These are phyloP conservation scores for Cataglyphis albicans DNA, from an alignment of 2,888 invertebrate species.

Conservation along the genomic window DNA sequence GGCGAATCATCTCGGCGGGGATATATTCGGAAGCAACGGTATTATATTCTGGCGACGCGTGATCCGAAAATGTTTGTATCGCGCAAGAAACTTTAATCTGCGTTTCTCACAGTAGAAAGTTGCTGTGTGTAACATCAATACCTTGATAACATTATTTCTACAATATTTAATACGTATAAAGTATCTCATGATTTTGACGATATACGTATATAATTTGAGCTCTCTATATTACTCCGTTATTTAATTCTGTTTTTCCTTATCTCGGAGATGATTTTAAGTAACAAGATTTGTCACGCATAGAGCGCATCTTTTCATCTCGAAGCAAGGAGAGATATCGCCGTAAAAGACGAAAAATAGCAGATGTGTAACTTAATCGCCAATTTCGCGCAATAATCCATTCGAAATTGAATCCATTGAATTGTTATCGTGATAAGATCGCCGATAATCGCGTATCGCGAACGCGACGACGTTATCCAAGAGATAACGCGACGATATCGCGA, in stretches of 20 bases:
- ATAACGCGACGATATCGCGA: constrained; percentile 57
- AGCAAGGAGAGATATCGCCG: background rate
- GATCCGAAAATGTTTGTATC: background rate
- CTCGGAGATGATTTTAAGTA: background rate
- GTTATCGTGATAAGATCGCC: constrained; percentile 21
- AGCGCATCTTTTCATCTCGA: constrained; percentile 5
- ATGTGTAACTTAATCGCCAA: background rate
- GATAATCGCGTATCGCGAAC: constrained; percentile 46
- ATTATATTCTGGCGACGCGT: constrained; percentile 52
- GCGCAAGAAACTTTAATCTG: background rate
- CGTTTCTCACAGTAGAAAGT: background rate
- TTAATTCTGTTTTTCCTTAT: background rate
- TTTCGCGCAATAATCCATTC: constrained; percentile 11
- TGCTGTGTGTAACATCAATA: background rate
- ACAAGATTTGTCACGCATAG: constrained; percentile 38
- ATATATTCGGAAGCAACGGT: constrained; percentile 65
- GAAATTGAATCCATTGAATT: background rate
- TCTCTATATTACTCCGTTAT: background rate
- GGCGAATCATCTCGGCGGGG: constrained; percentile 64
- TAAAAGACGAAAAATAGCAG: background rate
- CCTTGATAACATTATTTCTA: background rate
- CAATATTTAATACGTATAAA: background rate
- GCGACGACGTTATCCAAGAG: constrained; percentile 53
- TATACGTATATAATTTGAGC: background rate
- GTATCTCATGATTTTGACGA: background rate